Percentiles rank a stretch among this genome's conserved stretches.
phyloP scores from a whole-genome alignment of 2,797 vertebrate species.

The Parotocinclus haroldoi region DNA sequence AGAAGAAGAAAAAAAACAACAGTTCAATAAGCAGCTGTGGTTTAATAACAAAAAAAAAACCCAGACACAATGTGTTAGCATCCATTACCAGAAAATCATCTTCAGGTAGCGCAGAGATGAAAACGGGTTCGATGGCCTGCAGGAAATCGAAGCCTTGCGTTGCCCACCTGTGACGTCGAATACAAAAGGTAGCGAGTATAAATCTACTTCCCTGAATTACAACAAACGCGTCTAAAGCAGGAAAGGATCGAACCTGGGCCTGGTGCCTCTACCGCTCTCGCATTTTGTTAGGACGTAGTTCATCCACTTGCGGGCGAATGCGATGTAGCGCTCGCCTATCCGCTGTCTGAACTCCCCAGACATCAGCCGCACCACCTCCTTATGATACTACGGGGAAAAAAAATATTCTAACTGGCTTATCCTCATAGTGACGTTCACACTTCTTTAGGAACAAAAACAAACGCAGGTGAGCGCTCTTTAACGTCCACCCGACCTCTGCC shows the following conservation, averaged over 20 bases:
- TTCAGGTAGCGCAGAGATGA: conserved; percentile 96
- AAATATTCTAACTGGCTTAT: too few relatives aligned
- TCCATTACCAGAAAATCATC: conserved; percentile 93
- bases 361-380: conserved; percentile 98
- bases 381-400: conserved; percentile 83
- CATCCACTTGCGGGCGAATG: conserved; percentile 98
- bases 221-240: not conserved
- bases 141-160: conserved; percentile 99
- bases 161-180: conserved; percentile 81
- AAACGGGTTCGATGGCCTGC: conserved; percentile 95
- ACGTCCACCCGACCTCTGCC: too few relatives aligned
- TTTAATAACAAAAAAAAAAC: conserved; percentile 3
- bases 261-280: conserved; percentile 96
- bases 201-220: not conserved
- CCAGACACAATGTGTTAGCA: too few relatives aligned
- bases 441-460: too few relatives aligned
- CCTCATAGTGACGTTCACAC: too few relatives aligned
- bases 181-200: not conserved
- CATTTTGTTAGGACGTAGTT: conserved; percentile 97
- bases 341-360: conserved; percentile 95
- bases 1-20: not conserved
- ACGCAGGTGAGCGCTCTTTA: too few relatives aligned
- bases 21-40: not conserved
- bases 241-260: conserved; percentile 81
- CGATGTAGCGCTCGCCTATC: conserved; percentile 95